A percentile compares a stretch with the other conserved stretches of the same genome.
phyloP scores from a whole-genome alignment of 1,140 invertebrate species.

The Sarcophaga bullata region DNA sequence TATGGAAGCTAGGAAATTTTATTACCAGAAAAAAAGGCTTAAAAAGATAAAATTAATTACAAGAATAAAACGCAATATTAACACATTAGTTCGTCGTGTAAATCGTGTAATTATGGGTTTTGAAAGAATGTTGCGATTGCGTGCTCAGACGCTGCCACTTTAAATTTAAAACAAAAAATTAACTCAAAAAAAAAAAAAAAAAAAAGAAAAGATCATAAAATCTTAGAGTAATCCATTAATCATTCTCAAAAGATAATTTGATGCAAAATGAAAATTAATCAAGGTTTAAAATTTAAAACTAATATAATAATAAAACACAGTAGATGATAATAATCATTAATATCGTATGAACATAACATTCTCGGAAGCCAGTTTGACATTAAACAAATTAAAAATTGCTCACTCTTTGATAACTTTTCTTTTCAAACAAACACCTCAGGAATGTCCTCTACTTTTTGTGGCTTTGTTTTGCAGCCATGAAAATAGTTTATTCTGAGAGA shows the following conservation, averaged over 20 bases:
- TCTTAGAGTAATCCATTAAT: not conserved
- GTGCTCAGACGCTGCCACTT: not conserved
- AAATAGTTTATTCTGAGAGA: too few relatives aligned
- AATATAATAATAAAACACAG: too few relatives aligned
- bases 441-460: too few relatives aligned
- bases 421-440: too few relatives aligned
- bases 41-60: not conserved
- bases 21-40: not conserved
- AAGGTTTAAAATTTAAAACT: too few relatives aligned
- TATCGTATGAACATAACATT: too few relatives aligned
- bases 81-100: not conserved
- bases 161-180: not conserved
- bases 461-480: too few relatives aligned
- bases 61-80: slow-evolving; percentile 8
- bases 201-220: slow-evolving; percentile 4
- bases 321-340: too few relatives aligned
- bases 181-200: not conserved
- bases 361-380: too few relatives aligned
- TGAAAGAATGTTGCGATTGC: slow-evolving; percentile 17
- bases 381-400: too few relatives aligned
- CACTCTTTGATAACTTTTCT: too few relatives aligned
- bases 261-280: not conserved
- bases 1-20: not conserved
- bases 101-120: slow-evolving; percentile 4
- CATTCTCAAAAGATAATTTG: not conserved